Conservation (phyloP, 2,113 vertebrate species). For the Tinamus guttatus region DNA sequence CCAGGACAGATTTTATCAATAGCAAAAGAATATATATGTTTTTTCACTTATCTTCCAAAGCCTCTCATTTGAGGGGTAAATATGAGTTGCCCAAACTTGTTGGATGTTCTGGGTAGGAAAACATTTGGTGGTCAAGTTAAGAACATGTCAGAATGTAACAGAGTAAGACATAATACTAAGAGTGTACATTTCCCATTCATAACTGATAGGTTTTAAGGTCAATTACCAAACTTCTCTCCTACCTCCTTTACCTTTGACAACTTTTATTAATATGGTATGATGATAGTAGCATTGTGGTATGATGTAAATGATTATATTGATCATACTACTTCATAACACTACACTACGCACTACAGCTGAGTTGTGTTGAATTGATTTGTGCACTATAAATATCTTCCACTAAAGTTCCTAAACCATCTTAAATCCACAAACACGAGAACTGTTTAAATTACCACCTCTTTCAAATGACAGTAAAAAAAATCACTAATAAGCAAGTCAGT, state of each 20-base stretch:
- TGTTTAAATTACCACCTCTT: not conserved
- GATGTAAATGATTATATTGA: not conserved
- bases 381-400: not conserved
- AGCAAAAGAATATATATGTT: not conserved
- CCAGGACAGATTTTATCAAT: not conserved
- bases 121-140: not conserved
- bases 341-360: not conserved
- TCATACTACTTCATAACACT: not conserved
- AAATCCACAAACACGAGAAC: not conserved
- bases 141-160: not conserved
- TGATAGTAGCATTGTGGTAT: not conserved
- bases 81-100: not conserved
- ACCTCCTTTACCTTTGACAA: not conserved
- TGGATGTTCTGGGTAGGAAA: not conserved
- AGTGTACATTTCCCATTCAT: not conserved
- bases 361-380: not conserved
- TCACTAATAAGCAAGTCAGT: not conserved
- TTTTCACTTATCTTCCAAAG: not conserved
- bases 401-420: not conserved
- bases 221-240: not conserved
- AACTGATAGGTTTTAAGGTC: not conserved
- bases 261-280: not conserved
- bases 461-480: not conserved
- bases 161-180: not conserved
- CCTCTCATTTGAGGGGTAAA: not conserved